Base-by-base conservation (phyloP, 2,113 vertebrate genomes). In the Sebastes schlegelii region DNA sequence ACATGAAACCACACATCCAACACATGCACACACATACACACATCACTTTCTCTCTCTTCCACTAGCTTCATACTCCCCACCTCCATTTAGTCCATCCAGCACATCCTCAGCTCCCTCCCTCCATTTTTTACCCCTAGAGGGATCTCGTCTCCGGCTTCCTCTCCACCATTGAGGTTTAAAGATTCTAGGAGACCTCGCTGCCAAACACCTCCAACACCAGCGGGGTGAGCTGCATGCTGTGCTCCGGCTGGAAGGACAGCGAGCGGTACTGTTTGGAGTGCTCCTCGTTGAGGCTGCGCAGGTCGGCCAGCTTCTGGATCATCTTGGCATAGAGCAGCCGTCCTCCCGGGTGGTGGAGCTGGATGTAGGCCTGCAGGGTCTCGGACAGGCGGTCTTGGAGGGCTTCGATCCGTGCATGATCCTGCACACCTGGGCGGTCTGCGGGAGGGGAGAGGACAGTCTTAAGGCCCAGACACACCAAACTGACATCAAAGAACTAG, bases 231-330 rank as follows among this genome's bases (percentile, higher is more conserved):
- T 98, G 97, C 96, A 95, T 97, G 96, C 96, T 97, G 95, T 96
- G 96, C 90, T 97, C 96, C 0, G 98, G 97, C 94, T 97, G 96
- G 94, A 98, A 97, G 91, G 98, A 97, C 54, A 99, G 95, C 11
- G 93, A 96, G 90, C 97, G 97, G 94, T 99, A 99, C 95, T 99
- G 98, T 89, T 97, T 97, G 89, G 97, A 98, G 95, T 99, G 97
- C 92, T 99, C 97, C 94, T 99, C 98, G 1, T 98, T 99, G 48
- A 99, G 97, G 95, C 98, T 99, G 46, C 98, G 96, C 66, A 99
- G 95, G 88, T 99, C 98, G 0, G 98, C 97, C 83, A 99, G 93
- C 88, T 99, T 99, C 94, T 99, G 98, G 95, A 99, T 99, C 98
- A 99, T 99, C 92, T 98, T 99, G 88, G 98, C 96, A 0, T 99